Evolutionary conservation across 2,888 invertebrate genomes (phyloP).

Genomic region (Galerucella calmariensis): DNA sequence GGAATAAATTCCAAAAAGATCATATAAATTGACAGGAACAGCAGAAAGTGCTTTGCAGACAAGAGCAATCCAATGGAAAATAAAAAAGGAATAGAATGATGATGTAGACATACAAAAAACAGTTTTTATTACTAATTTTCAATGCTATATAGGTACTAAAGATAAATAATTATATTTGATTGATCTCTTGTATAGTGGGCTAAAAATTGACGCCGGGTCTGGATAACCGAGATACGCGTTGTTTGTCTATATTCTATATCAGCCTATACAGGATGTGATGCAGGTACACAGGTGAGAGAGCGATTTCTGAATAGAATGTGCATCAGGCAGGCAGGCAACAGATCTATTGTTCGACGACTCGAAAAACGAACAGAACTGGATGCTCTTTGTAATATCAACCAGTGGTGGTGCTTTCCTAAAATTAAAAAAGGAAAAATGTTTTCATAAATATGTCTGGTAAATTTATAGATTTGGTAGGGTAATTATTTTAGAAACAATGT

Average conservation of each 20-base stretch:
- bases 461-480: not conserved
- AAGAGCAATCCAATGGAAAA: no score
- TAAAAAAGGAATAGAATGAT: no score
- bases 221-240: conserved; percentile 29
- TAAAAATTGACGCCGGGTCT: conserved; percentile 13
- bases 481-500: no score
- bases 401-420: not conserved
- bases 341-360: conserved; percentile 58
- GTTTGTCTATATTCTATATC: conserved; percentile 40
- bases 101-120: no score
- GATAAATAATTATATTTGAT: no score
- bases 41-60: no score
- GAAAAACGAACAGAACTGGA: conserved; percentile 52
- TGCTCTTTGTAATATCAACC: conserved; percentile 49
- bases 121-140: no score
- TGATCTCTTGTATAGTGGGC: not conserved
- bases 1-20: no score
- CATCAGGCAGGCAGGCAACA: conserved; percentile 56
- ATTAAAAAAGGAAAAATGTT: not conserved
- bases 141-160: no score
- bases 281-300: conserved; percentile 64
- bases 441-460: not conserved
- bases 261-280: conserved; percentile 60
- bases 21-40: no score
- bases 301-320: conserved; percentile 60